A percentile compares a stretch with the other conserved stretches of the same genome.
phyloP scores from a whole-genome alignment of 2,888 invertebrate species.

The Drosophila maculinotata region DNA sequence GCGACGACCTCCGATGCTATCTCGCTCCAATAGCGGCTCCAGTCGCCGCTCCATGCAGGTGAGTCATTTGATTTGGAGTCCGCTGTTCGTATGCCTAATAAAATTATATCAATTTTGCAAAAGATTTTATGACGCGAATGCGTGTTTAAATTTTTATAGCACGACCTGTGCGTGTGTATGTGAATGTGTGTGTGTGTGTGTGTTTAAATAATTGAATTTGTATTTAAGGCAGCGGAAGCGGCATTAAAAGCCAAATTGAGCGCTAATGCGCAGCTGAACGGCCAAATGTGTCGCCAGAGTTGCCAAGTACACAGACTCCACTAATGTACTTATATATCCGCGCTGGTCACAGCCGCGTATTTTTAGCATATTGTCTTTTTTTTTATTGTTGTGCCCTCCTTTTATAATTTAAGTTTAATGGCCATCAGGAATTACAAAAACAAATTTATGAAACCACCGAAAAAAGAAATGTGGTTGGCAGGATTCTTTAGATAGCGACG shows the following conservation, averaged over 20 bases:
- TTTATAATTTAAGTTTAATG: conserved; percentile 77
- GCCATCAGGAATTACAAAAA: conserved; percentile 80
- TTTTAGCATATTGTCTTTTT: conserved; percentile 36
- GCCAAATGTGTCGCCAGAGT: conserved; percentile 62
- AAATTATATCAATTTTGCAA: conserved; percentile 73
- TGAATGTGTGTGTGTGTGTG: conserved; percentile 27
- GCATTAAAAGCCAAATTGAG: conserved; percentile 79
- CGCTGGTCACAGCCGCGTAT: conserved; percentile 19
- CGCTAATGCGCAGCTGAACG: conserved; percentile 51
- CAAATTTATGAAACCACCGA: conserved; percentile 58
- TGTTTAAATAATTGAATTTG: conserved; percentile 69
- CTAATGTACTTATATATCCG: conserved; percentile 37
- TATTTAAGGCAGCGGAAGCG: conserved; percentile 72
- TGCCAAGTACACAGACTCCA: conserved; percentile 1
- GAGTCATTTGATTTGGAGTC: conserved; percentile 68
- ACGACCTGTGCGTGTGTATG: conserved; percentile 5
- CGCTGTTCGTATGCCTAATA: conserved; percentile 67
- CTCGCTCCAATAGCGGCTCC: conserved; percentile 94
- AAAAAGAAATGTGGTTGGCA: conserved; percentile 8
- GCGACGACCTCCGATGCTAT: conserved; percentile 94
- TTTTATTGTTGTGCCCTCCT: conserved; percentile 25
- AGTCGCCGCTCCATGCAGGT: conserved; percentile 95
- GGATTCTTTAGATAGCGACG: conserved; percentile 25
- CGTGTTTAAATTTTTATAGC: conserved; percentile 51
- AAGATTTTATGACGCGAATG: conserved; percentile 54